Conservation (phyloP, 2,797 vertebrate species). For the Eospalax fontanierii region DNA sequence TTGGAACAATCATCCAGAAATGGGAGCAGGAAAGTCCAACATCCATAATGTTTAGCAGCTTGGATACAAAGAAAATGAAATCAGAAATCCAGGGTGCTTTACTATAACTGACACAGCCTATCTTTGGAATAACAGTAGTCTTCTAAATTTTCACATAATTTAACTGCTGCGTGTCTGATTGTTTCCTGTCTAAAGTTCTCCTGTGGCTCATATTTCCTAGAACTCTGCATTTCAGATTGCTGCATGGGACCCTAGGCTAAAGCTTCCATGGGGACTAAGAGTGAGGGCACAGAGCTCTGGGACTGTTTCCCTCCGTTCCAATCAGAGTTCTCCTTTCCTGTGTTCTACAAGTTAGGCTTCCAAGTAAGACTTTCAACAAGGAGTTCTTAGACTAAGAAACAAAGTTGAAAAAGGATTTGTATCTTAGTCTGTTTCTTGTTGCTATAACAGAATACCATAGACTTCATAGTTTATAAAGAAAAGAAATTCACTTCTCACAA, state of each 20-base stretch:
- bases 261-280: background rate
- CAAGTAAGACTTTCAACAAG: slow-evolving; percentile 40
- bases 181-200: background rate
- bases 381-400: slow-evolving; percentile 33
- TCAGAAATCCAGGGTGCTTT: slow-evolving; percentile 43
- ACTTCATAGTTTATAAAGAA: background rate
- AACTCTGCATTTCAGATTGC: background rate
- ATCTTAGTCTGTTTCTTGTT: background rate
- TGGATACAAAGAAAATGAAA: slow-evolving; percentile 65
- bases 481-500: background rate
- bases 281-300: background rate
- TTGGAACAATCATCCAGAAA: slow-evolving; percentile 50
- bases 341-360: background rate
- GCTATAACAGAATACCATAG: background rate
- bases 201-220: background rate
- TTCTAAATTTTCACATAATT: slow-evolving; percentile 36
- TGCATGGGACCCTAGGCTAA: background rate
- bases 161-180: slow-evolving; percentile 42
- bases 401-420: background rate
- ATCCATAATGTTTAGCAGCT: slow-evolving; percentile 54
- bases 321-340: background rate
- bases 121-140: background rate
- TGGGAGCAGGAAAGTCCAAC: slow-evolving; percentile 34
- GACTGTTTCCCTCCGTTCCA: background rate
- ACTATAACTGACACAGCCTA: background rate